Conservation (phyloP, 2,888 invertebrate genomes). For the Artemia sinica region DNA sequence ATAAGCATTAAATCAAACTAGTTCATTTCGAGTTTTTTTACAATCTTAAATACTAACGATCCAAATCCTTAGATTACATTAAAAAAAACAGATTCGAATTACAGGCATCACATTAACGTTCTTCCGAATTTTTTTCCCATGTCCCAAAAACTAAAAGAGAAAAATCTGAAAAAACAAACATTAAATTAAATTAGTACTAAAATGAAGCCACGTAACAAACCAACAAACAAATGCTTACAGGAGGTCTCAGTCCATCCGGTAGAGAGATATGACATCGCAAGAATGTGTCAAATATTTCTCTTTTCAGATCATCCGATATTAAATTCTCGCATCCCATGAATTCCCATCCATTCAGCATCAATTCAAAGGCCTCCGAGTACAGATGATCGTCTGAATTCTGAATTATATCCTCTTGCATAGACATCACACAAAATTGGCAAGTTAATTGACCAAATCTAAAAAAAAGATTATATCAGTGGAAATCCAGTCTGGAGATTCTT, state of each 20-base stretch:
- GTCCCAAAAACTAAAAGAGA: background rate
- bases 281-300: conserved; percentile 57
- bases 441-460: background rate
- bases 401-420: conserved; percentile 1
- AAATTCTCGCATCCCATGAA: conserved; percentile 37
- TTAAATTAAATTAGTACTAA: background rate
- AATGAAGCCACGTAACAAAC: conserved; percentile 1
- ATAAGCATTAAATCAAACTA: no score
- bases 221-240: conserved; percentile 33
- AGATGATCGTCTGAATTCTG: conserved; percentile 33
- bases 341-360: conserved; percentile 49
- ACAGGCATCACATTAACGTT: no score
- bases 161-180: background rate
- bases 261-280: conserved; percentile 59
- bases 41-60: no score
- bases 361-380: conserved; percentile 50
- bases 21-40: no score
- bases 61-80: no score
- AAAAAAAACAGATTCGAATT: no score
- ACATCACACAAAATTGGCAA: background rate
- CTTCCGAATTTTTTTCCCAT: no score
- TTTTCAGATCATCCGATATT: conserved; percentile 29
- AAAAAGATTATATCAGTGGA: no score
- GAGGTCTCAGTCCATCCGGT: conserved; percentile 52
- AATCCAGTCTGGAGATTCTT: no score